Base-by-base conservation (phyloP, 2,888 invertebrate genomes). In the Pristionchus arcanus region DNA sequence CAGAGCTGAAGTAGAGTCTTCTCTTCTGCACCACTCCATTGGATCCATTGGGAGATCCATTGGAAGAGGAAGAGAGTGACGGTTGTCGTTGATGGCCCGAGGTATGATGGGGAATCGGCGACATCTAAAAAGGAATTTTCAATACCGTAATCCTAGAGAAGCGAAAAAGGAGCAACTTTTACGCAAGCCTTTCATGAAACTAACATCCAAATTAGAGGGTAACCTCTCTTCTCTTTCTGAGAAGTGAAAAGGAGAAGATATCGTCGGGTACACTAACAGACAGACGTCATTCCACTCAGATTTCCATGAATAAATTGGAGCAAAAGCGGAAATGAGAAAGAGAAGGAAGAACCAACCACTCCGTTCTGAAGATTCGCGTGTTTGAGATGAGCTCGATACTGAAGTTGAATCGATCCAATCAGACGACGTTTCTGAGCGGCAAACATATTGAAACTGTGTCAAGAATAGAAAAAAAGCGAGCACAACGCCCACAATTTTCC, bases 341-440 rank as follows among this genome's bases (percentile, higher is more conserved):
- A 31, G 42, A 19, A 37, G 31, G 34, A 34, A 7, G 34, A 42
- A 81, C 81, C 7, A 2, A 81, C 81, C 74, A 74, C 74, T 42
- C 74, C 81, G 81, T 49, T 42, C 37, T 81, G 81, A 13, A 87
- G 68, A 28, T 87, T 66, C 11, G 87, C 37, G 42, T 37, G 66
- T 19, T 83, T 83, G 86, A 91, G 90, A 68, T 94, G 92, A 66
- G 94, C 93, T 59, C 94, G 90, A 68, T 94, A 93, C 88, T 95
- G 94, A 91, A 94, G 90, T 89, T 95, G 95, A 31, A 95, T 93
- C 21, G 93, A 91, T 28, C 92, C 92, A 16, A 94, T 93, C 77
- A 95, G 90, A 83, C 93, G 91, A 3, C 92, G 90, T 89, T 93
- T 94, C 85, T 94, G 87, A 37, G 49, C 11, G 1, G 25, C 25